Evolutionary conservation across 2,888 invertebrate genomes (phyloP).

Genomic region (Mesodorylaimus sp.): DNA sequence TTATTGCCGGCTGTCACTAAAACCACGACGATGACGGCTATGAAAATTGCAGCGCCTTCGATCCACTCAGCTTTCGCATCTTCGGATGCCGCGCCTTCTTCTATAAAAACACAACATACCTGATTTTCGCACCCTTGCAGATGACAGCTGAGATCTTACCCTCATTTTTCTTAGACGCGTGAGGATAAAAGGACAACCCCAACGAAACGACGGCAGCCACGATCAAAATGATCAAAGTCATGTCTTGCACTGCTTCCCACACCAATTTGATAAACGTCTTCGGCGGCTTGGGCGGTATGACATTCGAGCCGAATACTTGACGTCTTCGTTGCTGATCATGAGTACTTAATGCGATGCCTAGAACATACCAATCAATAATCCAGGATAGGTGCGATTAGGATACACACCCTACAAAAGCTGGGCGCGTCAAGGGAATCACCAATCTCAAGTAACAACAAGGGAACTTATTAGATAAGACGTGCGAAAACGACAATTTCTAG

Average conservation of each 20-base stretch:
- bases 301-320: constrained; percentile 90
- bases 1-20: constrained; percentile 41
- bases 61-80: constrained; percentile 39
- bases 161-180: not conserved
- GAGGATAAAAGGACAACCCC: constrained; percentile 43
- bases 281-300: constrained; percentile 96
- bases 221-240: constrained; percentile 90
- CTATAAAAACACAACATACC: not conserved
- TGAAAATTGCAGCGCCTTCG: constrained; percentile 39
- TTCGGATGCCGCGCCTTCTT: constrained; percentile 18
- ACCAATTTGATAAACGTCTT: constrained; percentile 95
- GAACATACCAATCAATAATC: too few relatives aligned
- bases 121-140: too few relatives aligned
- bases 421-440: too few relatives aligned
- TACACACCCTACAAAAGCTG: too few relatives aligned
- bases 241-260: constrained; percentile 96
- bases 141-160: constrained; percentile 13
- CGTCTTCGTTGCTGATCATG: constrained; percentile 76
- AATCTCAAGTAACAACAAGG: too few relatives aligned
- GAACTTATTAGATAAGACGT: too few relatives aligned
- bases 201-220: constrained; percentile 94
- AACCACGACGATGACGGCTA: constrained; percentile 39
- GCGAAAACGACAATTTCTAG: too few relatives aligned
- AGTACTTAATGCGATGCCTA: too few relatives aligned
- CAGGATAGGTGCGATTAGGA: too few relatives aligned